phyloP scores from a whole-genome alignment of 1,140 invertebrate species.

The Trissolcus basalis region DNA sequence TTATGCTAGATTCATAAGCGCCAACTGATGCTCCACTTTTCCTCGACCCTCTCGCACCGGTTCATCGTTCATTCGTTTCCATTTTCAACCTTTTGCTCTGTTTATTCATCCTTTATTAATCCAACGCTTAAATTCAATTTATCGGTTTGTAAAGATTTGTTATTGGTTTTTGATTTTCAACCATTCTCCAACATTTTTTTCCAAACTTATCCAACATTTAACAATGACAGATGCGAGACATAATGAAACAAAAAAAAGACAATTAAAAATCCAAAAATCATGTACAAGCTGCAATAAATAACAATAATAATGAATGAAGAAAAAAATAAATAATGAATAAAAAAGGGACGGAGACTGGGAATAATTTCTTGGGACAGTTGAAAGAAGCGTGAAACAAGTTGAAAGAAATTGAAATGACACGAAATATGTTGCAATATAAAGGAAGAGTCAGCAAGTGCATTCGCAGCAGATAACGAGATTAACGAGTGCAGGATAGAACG shows the following conservation, averaged over 20 bases:
- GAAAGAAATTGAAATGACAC: conserved; percentile 39
- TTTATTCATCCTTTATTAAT: too few relatives aligned
- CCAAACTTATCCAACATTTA: too few relatives aligned
- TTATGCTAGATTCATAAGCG: conserved; percentile 45
- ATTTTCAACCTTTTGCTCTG: conserved; percentile 5
- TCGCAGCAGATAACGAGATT: conserved; percentile 55
- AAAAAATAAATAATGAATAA: not conserved
- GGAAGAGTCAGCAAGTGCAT: conserved; percentile 53
- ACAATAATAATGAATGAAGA: too few relatives aligned
- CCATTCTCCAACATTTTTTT: too few relatives aligned
- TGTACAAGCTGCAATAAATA: too few relatives aligned
- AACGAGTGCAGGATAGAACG: conserved; percentile 55
- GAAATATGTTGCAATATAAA: conserved; percentile 54
- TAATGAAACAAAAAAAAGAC: too few relatives aligned
- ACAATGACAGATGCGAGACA: too few relatives aligned
- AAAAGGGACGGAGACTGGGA: too few relatives aligned
- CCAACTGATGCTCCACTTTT: conserved; percentile 14
- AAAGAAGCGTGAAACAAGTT: conserved; percentile 19
- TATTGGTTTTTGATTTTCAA: not conserved
- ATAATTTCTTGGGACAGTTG: not conserved
- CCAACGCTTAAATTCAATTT: too few relatives aligned
- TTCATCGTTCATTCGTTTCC: conserved; percentile 22
- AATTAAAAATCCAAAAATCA: too few relatives aligned
- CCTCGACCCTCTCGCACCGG: conserved; percentile 9
- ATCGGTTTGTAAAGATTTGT: too few relatives aligned